These are phyloP conservation scores for Labeo catla DNA, from an alignment of 2,113 vertebrate genomes.

Conservation along the genomic window DNA sequence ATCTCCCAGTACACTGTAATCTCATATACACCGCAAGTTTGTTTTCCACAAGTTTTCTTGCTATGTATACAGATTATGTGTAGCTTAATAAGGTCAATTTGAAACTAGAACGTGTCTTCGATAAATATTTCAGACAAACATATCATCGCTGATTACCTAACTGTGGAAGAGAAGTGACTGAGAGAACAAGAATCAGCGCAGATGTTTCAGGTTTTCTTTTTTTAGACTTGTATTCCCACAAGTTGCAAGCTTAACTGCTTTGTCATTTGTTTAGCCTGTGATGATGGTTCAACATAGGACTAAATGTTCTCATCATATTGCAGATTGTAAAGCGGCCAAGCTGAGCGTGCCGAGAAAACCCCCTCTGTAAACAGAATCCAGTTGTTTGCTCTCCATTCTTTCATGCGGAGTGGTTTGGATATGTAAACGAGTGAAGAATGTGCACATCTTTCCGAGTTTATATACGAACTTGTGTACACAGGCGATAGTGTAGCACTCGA, in stretches of 20 bases:
- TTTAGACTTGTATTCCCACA: background rate
- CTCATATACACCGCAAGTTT: background rate
- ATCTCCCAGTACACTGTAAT: constrained; percentile 4
- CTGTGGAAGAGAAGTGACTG: background rate
- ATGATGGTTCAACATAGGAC: background rate
- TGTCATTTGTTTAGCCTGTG: constrained; percentile 20
- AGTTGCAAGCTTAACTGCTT: constrained; percentile 3
- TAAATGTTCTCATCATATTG: constrained; percentile 19
- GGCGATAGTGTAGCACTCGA: background rate
- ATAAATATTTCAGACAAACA: background rate
- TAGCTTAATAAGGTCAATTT: background rate
- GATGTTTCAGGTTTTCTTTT: background rate
- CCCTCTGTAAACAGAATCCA: constrained; percentile 2
- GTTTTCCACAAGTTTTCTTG: background rate
- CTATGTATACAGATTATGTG: background rate
- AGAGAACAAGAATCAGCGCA: background rate
- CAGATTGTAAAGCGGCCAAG: background rate
- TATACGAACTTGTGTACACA: background rate
- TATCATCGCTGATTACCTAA: background rate
- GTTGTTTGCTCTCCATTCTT: background rate
- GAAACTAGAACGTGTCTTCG: constrained; percentile 1
- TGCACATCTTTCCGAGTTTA: background rate
- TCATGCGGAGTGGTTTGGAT: background rate
- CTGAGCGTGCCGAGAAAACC: background rate
- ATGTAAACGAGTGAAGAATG: background rate